Percentiles rank a stretch among this genome's conserved stretches.
phyloP scores from a whole-genome alignment of 2,113 vertebrate genomes.

The Cynoglossus semilaevis region DNA sequence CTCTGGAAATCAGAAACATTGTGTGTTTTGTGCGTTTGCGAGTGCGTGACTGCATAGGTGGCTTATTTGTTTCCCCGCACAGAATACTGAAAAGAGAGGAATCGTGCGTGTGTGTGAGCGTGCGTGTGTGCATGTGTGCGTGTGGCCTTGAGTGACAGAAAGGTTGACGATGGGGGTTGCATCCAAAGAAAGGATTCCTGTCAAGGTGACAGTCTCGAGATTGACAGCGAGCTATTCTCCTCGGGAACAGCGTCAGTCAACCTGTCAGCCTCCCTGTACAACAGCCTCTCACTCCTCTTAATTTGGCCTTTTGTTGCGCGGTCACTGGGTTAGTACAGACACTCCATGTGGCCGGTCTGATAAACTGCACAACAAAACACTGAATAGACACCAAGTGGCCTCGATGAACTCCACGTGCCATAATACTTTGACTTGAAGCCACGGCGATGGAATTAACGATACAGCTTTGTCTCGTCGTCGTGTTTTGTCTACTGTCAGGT shows the following conservation, averaged over 20 bases:
- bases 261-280: conserved; percentile 65
- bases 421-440: conserved; percentile 42
- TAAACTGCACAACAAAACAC: conserved; percentile 69
- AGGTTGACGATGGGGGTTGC: conserved; percentile 67
- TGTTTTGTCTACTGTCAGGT: conserved; percentile 30
- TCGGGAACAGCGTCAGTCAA: conserved; percentile 65
- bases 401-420: conserved; percentile 55
- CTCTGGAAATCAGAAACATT: conserved; percentile 7
- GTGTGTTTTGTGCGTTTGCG: conserved; percentile 9
- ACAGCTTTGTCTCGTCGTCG: conserved; percentile 58
- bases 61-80: conserved; percentile 32
- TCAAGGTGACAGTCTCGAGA: conserved; percentile 72
- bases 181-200: conserved; percentile 71
- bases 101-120: conserved; percentile 15
- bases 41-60: conserved; percentile 17
- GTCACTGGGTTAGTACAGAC: conserved; percentile 65
- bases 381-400: conserved; percentile 34
- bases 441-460: conserved; percentile 64
- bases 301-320: conserved; percentile 74
- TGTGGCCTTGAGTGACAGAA: conserved; percentile 70
- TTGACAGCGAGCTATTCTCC: conserved; percentile 74
- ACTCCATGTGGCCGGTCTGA: conserved; percentile 68
- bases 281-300: conserved; percentile 70
- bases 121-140: conserved; percentile 28
- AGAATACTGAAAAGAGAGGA: conserved; percentile 41